phyloP scores from a whole-genome alignment of 2,888 invertebrate genomes.

The Gryllus longicercus region DNA sequence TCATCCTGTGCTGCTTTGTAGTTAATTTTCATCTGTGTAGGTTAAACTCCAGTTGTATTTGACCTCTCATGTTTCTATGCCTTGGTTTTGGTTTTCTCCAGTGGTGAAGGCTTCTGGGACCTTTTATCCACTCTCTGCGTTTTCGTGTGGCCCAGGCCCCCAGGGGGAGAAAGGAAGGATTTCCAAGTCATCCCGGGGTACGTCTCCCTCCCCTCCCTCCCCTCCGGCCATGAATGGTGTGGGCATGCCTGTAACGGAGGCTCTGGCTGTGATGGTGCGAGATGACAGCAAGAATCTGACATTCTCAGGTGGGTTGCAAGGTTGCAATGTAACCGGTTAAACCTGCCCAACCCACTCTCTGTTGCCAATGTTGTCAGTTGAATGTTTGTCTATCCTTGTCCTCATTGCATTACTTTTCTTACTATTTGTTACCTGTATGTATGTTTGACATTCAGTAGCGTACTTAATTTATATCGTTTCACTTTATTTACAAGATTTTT shows the following conservation, averaged over 20 bases:
- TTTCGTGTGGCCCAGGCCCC: slow-evolving; percentile 37
- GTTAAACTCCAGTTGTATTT: neutral
- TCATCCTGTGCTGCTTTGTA: neutral
- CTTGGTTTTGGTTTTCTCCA: slow-evolving; percentile 52
- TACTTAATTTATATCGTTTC: too few species aligned
- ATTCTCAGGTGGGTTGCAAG: slow-evolving; percentile 11
- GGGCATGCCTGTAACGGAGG: slow-evolving; percentile 10
- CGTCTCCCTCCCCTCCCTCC: slow-evolving; percentile 36
- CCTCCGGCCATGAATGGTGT: slow-evolving; percentile 22
- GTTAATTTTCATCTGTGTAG: slow-evolving; percentile 4
- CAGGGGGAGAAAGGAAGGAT: slow-evolving; percentile 35
- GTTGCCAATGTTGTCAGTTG: too few species aligned
- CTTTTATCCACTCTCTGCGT: slow-evolving; percentile 75
- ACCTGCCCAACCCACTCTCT: neutral
- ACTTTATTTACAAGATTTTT: too few species aligned
- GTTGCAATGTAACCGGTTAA: neutral
- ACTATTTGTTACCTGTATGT: too few species aligned
- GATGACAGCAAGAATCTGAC: slow-evolving; percentile 3
- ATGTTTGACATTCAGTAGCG: too few species aligned
- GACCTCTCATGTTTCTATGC: slow-evolving; percentile 18
- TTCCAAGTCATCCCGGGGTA: slow-evolving; percentile 36
- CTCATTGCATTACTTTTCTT: too few species aligned
- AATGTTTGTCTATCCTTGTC: too few species aligned
- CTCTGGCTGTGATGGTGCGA: neutral
- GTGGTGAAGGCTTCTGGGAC: slow-evolving; percentile 91